These are phyloP conservation scores for Hemitrygon akajei DNA, from an alignment of 2,797 vertebrate species.

Conservation along the genomic window DNA sequence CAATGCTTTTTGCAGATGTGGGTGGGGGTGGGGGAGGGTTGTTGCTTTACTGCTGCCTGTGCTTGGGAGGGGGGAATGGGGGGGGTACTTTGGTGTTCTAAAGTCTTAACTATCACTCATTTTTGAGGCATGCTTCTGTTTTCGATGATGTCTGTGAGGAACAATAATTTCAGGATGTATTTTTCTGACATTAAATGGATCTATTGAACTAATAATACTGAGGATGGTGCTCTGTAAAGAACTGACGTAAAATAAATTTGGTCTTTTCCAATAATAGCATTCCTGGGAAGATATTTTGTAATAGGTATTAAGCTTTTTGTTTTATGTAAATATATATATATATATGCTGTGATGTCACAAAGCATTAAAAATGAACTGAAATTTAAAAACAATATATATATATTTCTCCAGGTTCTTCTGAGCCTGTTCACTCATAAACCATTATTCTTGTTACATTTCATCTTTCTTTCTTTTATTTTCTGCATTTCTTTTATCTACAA, in stretches of 20 bases:
- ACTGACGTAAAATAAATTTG: neutral
- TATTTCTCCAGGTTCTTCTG: neutral
- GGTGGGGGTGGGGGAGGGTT: no score
- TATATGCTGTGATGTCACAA: neutral
- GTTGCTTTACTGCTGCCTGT: no score
- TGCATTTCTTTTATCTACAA: neutral
- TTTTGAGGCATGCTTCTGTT: no score
- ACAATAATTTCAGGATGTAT: no score
- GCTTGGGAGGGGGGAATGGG: no score
- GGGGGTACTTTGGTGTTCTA: no score
- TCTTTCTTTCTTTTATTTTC: neutral
- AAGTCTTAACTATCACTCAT: no score
- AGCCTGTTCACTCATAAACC: neutral
- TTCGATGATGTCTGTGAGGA: no score
- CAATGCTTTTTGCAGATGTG: no score
- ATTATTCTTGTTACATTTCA: neutral
- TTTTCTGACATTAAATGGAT: no score
- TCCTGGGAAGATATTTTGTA: neutral
- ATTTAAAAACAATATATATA: neutral
- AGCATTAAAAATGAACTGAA: neutral
- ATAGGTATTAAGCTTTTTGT: neutral
- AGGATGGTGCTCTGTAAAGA: neutral
- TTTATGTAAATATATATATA: neutral
- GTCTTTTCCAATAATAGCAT: neutral
- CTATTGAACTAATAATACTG: neutral